These are phyloP conservation scores for Tanypteryx hageni DNA, from an alignment of 2,888 invertebrate genomes.

Conservation along the genomic window DNA sequence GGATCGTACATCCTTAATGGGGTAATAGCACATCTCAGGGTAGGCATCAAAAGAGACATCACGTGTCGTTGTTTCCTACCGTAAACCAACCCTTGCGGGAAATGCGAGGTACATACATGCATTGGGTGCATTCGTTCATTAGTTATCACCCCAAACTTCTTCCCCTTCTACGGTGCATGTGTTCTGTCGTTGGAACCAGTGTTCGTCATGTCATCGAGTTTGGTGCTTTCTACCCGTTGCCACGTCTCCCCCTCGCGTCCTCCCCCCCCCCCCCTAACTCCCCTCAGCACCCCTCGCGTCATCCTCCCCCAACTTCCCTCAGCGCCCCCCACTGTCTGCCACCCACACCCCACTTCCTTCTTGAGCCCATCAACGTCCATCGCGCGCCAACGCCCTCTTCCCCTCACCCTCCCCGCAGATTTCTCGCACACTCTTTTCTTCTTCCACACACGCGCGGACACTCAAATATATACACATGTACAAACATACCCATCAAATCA, in stretches of 20 bases:
- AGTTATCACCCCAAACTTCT: background rate
- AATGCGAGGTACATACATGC: too few relatives aligned
- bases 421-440: background rate
- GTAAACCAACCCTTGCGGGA: too few relatives aligned
- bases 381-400: background rate
- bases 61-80: too few relatives aligned
- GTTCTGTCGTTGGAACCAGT: background rate
- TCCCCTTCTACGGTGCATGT: background rate
- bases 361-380: constrained; percentile 9
- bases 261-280: too few relatives aligned
- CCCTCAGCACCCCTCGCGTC: background rate
- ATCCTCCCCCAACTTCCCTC: background rate
- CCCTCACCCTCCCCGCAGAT: too few relatives aligned
- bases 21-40: too few relatives aligned
- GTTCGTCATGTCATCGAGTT: background rate
- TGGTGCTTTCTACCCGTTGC: background rate
- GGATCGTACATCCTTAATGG: too few relatives aligned
- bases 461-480: too few relatives aligned
- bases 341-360: background rate
- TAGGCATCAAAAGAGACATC: too few relatives aligned
- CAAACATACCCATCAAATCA: too few relatives aligned
- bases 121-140: background rate
- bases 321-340: background rate
- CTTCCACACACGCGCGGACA: background rate
- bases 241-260: too few relatives aligned